phyloP scores from a whole-genome alignment of 2,113 vertebrate genomes.

The Ictalurus punctatus region DNA sequence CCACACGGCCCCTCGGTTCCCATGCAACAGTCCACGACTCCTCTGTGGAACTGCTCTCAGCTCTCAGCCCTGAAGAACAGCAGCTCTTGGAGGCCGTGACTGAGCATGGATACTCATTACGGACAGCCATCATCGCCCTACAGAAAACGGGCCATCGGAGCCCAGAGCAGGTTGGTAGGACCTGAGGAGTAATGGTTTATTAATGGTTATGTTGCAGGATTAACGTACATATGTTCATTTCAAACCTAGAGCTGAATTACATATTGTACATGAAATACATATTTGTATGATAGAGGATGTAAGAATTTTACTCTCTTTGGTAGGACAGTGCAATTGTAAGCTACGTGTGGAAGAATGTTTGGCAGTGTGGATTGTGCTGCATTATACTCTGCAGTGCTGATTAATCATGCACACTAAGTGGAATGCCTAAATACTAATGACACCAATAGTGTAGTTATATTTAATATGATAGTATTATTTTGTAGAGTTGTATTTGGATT shows the following conservation, averaged over 20 bases:
- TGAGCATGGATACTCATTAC: conserved; percentile 81
- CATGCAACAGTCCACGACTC: conserved; percentile 68
- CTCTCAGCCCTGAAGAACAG: conserved; percentile 85
- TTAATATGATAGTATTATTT: not conserved
- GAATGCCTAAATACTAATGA: not conserved
- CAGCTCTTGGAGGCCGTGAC: conserved; percentile 82
- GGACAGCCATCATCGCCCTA: conserved; percentile 84
- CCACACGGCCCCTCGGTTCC: conserved; percentile 55
- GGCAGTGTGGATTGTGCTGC: not conserved
- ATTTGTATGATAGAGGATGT: not conserved
- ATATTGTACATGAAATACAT: not conserved
- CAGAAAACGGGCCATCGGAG: conserved; percentile 86
- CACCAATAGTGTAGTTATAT: not conserved
- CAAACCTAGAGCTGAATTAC: not conserved
- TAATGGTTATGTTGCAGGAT: not conserved
- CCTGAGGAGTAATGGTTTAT: not conserved
- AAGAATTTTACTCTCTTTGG: not conserved
- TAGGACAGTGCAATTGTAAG: not conserved
- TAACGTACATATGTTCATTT: not conserved
- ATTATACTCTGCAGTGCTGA: not conserved
- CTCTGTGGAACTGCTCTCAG: conserved; percentile 79
- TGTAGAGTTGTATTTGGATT: not conserved
- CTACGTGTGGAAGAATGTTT: not conserved
- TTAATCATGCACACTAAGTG: not conserved
- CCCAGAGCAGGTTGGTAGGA: conserved; percentile 81